Evolutionary conservation across 2,888 invertebrate genomes (phyloP), one percentile per base, ranked within the genome.

Genomic region (Polietes domitor): DNA sequence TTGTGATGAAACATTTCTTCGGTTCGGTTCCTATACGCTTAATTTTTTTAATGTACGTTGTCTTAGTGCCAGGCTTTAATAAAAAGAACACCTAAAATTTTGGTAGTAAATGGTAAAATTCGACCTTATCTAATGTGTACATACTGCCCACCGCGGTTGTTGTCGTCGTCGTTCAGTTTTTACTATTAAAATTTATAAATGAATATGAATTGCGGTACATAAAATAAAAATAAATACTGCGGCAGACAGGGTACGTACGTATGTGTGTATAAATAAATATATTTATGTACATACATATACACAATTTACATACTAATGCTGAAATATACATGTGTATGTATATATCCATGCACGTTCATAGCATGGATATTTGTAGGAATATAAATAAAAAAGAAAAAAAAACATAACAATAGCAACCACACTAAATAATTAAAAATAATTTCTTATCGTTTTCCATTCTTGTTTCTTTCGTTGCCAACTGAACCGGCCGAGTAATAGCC

Each of bases 311-410:
- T n/a, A n/a, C 21, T 10, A 55, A 47, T 12, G 47, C 12, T 47
- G 4, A 37, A 37, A 37, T 37, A 55, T 24, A 55, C 47, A 47
- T 47, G 15, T 47, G 5, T 47, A 47, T n/a, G 12, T 47, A 17
- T 53, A 5, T 53, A 1, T 32, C 4, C 9, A 6, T 32, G 32
- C 4, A 32, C 32, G 9, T 32, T 6, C 32, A 32, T 32, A 32
- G 74, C 68, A 63, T 41, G 50, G 55, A 58, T 37, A 41, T 77
- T 55, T 47, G 32, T 47, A 63, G 43, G 28, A 28, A 78, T 63
- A 71, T 65, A 68, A 78, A 63, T 43, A 58, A 53, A 55, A 43
- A 75, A 77, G 17, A 61, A 68, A 28, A 61, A 70, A 43, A 77
- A 58, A 58, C 15, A 58, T 58, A 58, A 61, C 32, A 61, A 61